Conservation (phyloP, 2,888 invertebrate species). For the Julus scanicus region DNA sequence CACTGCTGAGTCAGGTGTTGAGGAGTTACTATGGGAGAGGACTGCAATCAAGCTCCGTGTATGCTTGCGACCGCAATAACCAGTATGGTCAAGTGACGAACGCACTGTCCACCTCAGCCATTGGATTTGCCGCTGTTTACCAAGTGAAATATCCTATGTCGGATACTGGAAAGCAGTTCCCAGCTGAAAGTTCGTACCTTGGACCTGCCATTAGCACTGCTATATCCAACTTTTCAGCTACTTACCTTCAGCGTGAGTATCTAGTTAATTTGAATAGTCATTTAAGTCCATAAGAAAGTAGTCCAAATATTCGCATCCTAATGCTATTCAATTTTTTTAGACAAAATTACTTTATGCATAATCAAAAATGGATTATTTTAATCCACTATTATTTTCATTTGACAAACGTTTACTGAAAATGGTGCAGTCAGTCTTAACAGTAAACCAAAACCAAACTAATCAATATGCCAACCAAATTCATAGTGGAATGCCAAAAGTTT, state of each 20-base stretch:
- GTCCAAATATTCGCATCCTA: no score
- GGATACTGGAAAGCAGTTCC: not conserved
- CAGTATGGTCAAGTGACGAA: not conserved
- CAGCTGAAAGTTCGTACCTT: not conserved
- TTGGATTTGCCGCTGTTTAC: slow-evolving; percentile 48
- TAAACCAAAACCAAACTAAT: no score
- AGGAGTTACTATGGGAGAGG: slow-evolving; percentile 54
- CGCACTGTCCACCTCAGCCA: not conserved
- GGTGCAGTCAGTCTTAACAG: no score
- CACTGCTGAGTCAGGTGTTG: slow-evolving; percentile 53
- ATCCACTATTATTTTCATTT: no score
- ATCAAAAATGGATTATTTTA: no score
- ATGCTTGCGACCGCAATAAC: slow-evolving; percentile 41
- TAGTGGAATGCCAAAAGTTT: no score
- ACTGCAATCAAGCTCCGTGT: not conserved
- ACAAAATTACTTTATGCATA: no score
- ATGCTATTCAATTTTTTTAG: no score
- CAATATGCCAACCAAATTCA: no score
- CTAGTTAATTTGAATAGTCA: no score
- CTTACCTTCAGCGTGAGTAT: slow-evolving; percentile 37
- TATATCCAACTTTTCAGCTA: slow-evolving; percentile 30
- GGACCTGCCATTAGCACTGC: not conserved
- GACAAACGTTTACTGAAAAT: no score
- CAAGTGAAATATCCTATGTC: not conserved
- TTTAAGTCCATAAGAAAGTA: no score